Conservation (phyloP, 1,140 invertebrate species). For the Cephus cinctus region DNA sequence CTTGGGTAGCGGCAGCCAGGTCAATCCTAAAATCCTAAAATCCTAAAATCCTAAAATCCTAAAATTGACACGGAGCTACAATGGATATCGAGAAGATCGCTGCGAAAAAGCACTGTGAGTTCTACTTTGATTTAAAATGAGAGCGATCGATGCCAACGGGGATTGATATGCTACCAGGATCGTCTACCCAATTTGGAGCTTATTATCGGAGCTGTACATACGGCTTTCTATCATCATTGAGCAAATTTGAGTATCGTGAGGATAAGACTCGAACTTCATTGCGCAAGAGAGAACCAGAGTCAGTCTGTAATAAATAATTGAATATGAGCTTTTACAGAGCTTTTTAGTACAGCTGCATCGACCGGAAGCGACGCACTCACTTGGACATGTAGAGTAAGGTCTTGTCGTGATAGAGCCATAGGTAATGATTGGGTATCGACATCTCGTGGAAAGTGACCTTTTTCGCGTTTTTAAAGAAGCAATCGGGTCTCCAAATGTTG, state of each 20-base stretch:
- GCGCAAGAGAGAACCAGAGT: slow-evolving; percentile 86
- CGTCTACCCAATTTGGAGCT: no score
- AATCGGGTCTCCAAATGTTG: slow-evolving; percentile 88
- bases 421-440: slow-evolving; percentile 91
- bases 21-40: no score
- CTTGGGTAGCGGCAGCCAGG: no score
- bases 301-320: slow-evolving; percentile 58
- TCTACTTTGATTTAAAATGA: no score
- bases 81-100: no score
- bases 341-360: slow-evolving; percentile 6
- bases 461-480: slow-evolving; percentile 92
- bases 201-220: no score
- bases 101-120: no score
- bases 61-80: no score
- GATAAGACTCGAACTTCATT: slow-evolving; percentile 92
- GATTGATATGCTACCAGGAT: no score
- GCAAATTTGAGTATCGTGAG: slow-evolving; percentile 86
- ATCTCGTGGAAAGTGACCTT: slow-evolving; percentile 92
- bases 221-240: slow-evolving; percentile 90
- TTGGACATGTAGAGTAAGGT: slow-evolving; percentile 89
- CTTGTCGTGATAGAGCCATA: slow-evolving; percentile 89
- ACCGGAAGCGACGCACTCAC: slow-evolving; percentile 54
- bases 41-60: no score
- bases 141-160: no score
- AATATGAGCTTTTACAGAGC: not conserved